Conservation (phyloP, 2,888 invertebrate genomes). For the Endotricha flammealis region DNA sequence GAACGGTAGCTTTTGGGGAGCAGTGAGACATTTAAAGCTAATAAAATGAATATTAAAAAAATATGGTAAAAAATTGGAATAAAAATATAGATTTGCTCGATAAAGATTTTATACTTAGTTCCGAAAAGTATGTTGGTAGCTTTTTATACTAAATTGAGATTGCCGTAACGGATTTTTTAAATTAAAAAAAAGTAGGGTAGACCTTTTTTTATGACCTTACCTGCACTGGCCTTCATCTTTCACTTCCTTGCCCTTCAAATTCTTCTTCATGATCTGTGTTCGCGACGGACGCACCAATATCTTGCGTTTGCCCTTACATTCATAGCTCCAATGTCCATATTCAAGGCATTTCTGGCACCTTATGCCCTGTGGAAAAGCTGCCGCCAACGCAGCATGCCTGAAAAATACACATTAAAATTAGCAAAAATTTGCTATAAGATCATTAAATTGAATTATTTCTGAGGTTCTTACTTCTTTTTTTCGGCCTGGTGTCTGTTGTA, state of each 20-base stretch:
- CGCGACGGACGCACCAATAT: conserved; percentile 90
- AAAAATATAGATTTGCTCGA: too few relatives aligned
- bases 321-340: conserved; percentile 96
- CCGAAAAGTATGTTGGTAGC: too few relatives aligned
- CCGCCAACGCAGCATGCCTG: conserved; percentile 79
- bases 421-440: conserved; percentile 9
- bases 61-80: too few relatives aligned
- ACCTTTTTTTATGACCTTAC: conserved; percentile 24
- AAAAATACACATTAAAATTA: conserved; percentile 19
- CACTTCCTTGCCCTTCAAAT: conserved; percentile 59
- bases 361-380: conserved; percentile 85
- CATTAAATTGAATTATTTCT: conserved; percentile 10
- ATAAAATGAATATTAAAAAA: too few relatives aligned
- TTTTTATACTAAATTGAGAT: too few relatives aligned
- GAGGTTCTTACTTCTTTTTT: conserved; percentile 55
- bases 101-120: too few relatives aligned
- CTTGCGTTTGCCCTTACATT: conserved; percentile 94
- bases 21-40: too few relatives aligned
- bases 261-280: conserved; percentile 86
- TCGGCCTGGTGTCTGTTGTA: conserved; percentile 69
- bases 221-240: conserved; percentile 59
- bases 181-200: too few relatives aligned
- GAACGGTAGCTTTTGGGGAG: too few relatives aligned
- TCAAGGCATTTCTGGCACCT: conserved; percentile 96
- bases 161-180: too few relatives aligned